Evolutionary conservation across 1,140 invertebrate species (phyloP).

Genomic region (Euschistus heros): DNA sequence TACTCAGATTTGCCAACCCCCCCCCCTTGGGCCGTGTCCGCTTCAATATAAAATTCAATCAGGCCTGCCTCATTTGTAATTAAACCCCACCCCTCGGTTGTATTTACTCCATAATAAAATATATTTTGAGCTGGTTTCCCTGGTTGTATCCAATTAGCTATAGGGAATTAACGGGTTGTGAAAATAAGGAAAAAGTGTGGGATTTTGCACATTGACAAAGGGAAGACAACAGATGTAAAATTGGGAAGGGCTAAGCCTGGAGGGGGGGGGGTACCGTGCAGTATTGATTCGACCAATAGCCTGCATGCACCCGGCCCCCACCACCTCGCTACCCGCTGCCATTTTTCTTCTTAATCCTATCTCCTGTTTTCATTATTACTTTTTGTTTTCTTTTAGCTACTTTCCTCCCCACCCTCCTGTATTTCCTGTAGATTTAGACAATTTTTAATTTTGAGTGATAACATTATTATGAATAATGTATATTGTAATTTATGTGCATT

Average conservation of each 20-base stretch:
- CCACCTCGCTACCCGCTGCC: background rate
- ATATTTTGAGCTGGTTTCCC: no score
- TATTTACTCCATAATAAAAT: background rate
- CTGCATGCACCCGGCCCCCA: background rate
- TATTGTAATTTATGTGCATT: no score
- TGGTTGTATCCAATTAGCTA: background rate
- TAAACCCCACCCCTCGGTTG: background rate
- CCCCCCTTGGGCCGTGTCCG: background rate
- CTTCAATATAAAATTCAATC: no score
- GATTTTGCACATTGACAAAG: no score
- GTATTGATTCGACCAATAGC: slow-evolving; percentile 9
- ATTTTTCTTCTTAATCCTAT: no score
- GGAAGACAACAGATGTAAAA: no score
- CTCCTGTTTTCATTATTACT: no score
- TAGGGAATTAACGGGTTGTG: background rate
- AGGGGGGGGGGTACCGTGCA: background rate
- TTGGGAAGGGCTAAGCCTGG: background rate
- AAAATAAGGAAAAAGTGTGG: background rate
- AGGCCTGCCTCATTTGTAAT: slow-evolving; percentile 1
- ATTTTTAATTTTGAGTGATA: no score
- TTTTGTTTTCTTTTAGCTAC: no score
- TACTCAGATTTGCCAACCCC: background rate
- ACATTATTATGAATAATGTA: no score
- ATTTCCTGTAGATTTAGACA: no score
- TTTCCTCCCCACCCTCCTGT: no score